phyloP scores from a whole-genome alignment of 1,140 invertebrate species.

The Mizuhopecten yessoensis region DNA sequence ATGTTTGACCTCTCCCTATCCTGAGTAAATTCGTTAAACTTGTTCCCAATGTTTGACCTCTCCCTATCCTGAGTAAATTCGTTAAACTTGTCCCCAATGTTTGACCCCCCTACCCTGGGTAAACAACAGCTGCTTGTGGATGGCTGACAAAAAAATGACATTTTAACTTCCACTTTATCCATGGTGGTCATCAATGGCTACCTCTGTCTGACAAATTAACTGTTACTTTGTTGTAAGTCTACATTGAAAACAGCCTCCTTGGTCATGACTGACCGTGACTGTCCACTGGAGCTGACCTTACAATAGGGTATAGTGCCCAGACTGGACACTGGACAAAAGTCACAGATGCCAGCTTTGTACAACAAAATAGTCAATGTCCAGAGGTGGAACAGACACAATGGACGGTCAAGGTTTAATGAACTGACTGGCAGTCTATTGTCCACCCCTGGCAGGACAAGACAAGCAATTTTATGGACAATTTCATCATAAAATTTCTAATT shows the following conservation, averaged over 20 bases:
- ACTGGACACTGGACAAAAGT: not conserved
- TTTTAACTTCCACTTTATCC: not conserved
- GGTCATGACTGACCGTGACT: conserved; percentile 14
- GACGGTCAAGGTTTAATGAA: not conserved
- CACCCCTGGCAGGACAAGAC: not conserved
- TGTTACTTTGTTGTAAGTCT: not conserved
- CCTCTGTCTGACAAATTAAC: conserved; percentile 13
- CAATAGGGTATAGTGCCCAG: not conserved
- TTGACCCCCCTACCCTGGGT: not conserved
- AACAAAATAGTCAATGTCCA: not conserved
- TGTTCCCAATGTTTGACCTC: not conserved
- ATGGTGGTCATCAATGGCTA: not conserved
- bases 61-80: not conserved
- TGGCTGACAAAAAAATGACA: not conserved
- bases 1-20: not conserved
- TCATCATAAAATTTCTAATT: conserved; percentile 40
- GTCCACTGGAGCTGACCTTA: conserved; percentile 1
- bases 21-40: not conserved
- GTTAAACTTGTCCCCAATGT: not conserved
- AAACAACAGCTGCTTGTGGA: not conserved
- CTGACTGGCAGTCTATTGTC: not conserved
- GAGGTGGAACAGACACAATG: conserved; percentile 7
- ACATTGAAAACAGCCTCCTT: not conserved
- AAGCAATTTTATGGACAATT: conserved; percentile 39
- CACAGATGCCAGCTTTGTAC: conserved; percentile 32